Conservation (phyloP, 2,888 invertebrate genomes). For the Mythimna loreyi region DNA sequence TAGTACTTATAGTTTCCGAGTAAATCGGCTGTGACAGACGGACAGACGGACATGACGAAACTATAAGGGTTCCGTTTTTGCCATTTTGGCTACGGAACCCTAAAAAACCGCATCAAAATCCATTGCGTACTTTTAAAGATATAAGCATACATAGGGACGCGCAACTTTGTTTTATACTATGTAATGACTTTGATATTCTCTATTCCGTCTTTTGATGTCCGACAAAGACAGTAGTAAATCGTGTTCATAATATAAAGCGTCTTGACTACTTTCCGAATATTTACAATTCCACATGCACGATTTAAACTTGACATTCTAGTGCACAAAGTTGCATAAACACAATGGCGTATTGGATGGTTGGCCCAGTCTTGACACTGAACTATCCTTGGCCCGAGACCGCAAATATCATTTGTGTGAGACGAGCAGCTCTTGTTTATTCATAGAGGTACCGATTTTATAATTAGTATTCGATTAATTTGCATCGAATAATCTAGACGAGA, state of each 20-base stretch:
- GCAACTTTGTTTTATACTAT: no score
- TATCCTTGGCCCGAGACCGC: slow-evolving; percentile 16
- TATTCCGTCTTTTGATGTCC: background rate
- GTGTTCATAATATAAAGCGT: background rate
- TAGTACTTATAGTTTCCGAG: no score
- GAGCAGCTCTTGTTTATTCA: slow-evolving; percentile 2
- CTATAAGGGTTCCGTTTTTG: no score
- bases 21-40: no score
- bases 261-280: background rate
- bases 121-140: no score
- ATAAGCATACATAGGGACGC: no score
- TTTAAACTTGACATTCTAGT: slow-evolving; percentile 1
- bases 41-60: no score
- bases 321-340: background rate
- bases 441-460: slow-evolving; percentile 7
- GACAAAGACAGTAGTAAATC: background rate
- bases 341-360: slow-evolving; percentile 1
- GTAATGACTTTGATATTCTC: slow-evolving; percentile 8
- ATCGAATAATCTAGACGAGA: slow-evolving; percentile 4
- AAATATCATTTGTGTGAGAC: slow-evolving; percentile 5
- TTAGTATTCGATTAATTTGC: slow-evolving; percentile 2
- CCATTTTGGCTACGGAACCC: no score
- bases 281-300: background rate
- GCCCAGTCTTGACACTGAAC: slow-evolving; percentile 6
- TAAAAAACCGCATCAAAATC: no score